phyloP scores from a whole-genome alignment of 2,797 vertebrate genomes.

The Sebastes iracundus region DNA sequence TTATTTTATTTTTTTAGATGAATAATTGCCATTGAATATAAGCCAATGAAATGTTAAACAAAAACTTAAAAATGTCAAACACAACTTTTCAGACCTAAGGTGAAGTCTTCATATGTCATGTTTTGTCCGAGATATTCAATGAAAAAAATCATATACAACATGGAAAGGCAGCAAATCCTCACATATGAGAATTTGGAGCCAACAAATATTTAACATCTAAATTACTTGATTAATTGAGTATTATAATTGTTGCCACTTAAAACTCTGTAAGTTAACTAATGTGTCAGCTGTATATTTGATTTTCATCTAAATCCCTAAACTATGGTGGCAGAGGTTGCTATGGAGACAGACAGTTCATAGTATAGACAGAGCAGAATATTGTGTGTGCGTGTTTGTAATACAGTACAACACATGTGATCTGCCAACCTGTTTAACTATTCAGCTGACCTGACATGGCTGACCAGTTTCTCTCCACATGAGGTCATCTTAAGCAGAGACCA shows the following conservation, averaged over 20 bases:
- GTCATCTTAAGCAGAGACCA: slow-evolving; percentile 35
- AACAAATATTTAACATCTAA: background rate
- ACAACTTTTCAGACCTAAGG: background rate
- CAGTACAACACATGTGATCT: slow-evolving; percentile 32
- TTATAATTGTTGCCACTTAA: background rate
- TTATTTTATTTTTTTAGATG: too few species aligned
- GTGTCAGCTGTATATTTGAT: background rate
- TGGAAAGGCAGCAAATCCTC: background rate
- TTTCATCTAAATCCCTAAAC: background rate
- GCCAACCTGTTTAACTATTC: slow-evolving; percentile 50
- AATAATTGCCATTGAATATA: background rate
- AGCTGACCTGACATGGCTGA: slow-evolving; percentile 47
- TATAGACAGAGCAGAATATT: background rate
- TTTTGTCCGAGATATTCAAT: background rate
- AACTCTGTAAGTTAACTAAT: background rate
- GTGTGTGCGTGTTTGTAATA: slow-evolving; percentile 1
- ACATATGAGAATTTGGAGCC: background rate
- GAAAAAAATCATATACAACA: background rate
- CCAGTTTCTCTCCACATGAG: slow-evolving; percentile 36
- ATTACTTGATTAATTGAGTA: background rate
- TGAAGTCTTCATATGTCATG: background rate
- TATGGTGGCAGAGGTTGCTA: background rate
- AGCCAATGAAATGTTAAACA: background rate
- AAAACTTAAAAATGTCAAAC: background rate
- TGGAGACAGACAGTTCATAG: slow-evolving; percentile 5